phyloP scores from a whole-genome alignment of 2,113 vertebrate genomes.

The Scartelaos histophorus region DNA sequence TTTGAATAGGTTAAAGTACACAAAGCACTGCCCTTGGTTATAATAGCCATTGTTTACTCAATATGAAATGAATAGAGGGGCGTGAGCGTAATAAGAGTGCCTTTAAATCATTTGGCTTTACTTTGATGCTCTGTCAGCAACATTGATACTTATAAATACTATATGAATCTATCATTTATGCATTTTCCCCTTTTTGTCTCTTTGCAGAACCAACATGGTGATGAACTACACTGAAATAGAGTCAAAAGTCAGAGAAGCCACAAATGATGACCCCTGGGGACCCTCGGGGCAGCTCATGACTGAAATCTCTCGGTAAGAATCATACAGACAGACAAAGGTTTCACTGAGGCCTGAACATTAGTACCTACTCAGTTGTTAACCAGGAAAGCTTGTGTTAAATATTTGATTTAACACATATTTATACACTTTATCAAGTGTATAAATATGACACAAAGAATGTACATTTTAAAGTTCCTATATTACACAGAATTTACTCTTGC shows the following conservation, averaged over 20 bases:
- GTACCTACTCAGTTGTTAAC: neutral
- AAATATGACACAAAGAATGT: too few relatives aligned
- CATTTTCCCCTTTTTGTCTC: constrained; percentile 5
- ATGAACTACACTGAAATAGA: constrained; percentile 99
- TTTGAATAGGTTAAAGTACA: constrained; percentile 19
- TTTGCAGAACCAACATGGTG: constrained; percentile 93
- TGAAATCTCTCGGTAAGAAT: constrained; percentile 92
- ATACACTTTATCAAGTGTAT: neutral
- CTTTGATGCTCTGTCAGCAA: neutral
- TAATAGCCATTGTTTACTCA: constrained; percentile 11
- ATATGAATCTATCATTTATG: constrained; percentile 5
- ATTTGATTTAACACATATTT: too few relatives aligned
- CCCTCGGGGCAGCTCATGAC: constrained; percentile 97
- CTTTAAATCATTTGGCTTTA: constrained; percentile 9
- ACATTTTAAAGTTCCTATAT: too few relatives aligned
- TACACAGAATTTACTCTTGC: too few relatives aligned
- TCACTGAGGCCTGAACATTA: neutral
- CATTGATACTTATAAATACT: constrained; percentile 1
- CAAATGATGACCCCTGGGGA: constrained; percentile 98
- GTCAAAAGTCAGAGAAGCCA: constrained; percentile 99
- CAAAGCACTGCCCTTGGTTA: constrained; percentile 17
- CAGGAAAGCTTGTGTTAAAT: neutral
- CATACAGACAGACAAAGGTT: constrained; percentile 2
- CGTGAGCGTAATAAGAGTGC: constrained; percentile 11
- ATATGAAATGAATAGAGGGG: constrained; percentile 18